These are phyloP conservation scores for Cryptotermes secundus DNA, from an alignment of 1,140 invertebrate genomes.

Conservation along the genomic window DNA sequence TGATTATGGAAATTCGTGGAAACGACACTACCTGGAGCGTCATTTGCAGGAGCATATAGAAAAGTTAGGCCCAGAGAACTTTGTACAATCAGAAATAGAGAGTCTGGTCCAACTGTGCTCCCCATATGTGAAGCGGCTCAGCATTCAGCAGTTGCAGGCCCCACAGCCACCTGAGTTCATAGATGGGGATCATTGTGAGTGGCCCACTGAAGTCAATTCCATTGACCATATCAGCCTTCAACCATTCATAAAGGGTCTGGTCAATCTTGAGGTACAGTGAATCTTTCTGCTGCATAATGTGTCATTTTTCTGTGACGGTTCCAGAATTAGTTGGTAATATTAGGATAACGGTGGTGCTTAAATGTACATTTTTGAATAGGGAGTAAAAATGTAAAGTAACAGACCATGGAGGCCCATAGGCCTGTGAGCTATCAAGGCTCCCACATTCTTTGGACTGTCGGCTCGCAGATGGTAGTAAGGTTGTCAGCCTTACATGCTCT, in stretches of 20 bases:
- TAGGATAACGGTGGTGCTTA: too few species aligned
- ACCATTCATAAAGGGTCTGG: neutral
- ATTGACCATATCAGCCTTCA: constrained; percentile 24
- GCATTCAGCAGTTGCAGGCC: constrained; percentile 6
- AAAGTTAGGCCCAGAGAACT: constrained; percentile 42
- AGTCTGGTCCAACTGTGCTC: constrained; percentile 8
- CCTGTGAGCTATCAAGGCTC: too few species aligned
- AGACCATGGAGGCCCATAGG: too few species aligned
- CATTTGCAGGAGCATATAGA: constrained; percentile 49
- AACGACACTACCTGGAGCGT: constrained; percentile 47
- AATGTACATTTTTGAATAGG: too few species aligned
- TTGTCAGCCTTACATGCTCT: too few species aligned
- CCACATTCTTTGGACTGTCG: too few species aligned
- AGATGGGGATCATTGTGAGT: neutral
- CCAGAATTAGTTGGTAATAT: too few species aligned
- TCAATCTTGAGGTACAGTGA: neutral
- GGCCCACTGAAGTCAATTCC: neutral
- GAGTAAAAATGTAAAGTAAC: too few species aligned
- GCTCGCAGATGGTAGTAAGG: too few species aligned
- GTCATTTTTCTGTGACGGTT: too few species aligned
- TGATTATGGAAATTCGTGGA: constrained; percentile 47
- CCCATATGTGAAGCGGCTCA: constrained; percentile 25
- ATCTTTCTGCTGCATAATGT: too few species aligned
- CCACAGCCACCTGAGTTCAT: neutral
- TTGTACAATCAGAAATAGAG: neutral